phyloP scores from a whole-genome alignment of 2,888 invertebrate genomes.

The Diachrysia chrysitis region DNA sequence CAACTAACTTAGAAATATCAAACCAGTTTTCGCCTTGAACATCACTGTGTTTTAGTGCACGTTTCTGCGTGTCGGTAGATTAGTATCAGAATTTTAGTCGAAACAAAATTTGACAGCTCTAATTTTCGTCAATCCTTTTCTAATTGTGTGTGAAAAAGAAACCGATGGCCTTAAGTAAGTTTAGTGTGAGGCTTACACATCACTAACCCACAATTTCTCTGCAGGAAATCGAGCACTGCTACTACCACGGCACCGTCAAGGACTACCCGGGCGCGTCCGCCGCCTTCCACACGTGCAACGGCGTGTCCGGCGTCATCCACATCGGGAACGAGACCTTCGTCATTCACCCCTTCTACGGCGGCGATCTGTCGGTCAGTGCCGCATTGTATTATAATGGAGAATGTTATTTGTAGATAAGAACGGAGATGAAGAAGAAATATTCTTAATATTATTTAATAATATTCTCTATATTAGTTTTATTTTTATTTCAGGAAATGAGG shows the following conservation, averaged over 20 bases:
- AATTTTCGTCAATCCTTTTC: too few relatives aligned
- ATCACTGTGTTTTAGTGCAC: too few relatives aligned
- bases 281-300: slow-evolving; percentile 99
- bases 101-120: too few relatives aligned
- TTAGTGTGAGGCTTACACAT: too few relatives aligned
- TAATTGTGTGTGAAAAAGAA: too few relatives aligned
- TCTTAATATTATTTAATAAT: too few relatives aligned
- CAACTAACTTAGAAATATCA: too few relatives aligned
- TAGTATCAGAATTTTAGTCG: too few relatives aligned
- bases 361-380: slow-evolving; percentile 97
- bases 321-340: slow-evolving; percentile 99
- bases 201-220: slow-evolving; percentile 30
- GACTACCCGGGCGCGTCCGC: slow-evolving; percentile 99
- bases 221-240: slow-evolving; percentile 99
- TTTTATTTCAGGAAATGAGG: neutral
- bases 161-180: too few relatives aligned
- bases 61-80: too few relatives aligned
- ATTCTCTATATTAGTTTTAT: neutral
- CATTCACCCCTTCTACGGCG: slow-evolving; percentile 99
- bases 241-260: slow-evolving; percentile 99
- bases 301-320: slow-evolving; percentile 98
- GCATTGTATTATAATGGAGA: slow-evolving; percentile 53
- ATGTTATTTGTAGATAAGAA: neutral
- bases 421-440: too few relatives aligned
- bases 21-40: too few relatives aligned